These are phyloP conservation scores for Drosophila quinaria DNA, from an alignment of 2,888 invertebrate genomes.

Conservation along the genomic window DNA sequence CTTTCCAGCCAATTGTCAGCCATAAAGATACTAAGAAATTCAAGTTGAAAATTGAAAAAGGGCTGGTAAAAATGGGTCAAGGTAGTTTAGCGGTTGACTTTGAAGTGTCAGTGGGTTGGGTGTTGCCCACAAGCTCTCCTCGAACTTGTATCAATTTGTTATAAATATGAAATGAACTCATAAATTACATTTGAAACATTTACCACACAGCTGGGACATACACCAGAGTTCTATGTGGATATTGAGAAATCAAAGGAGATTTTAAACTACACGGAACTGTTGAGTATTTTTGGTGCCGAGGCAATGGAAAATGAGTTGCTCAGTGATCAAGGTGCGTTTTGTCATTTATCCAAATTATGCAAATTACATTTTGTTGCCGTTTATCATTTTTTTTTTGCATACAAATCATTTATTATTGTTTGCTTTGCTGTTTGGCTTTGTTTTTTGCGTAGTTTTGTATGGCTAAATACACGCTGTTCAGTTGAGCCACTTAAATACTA, in stretches of 20 bases:
- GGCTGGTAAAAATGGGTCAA: slow-evolving; percentile 55
- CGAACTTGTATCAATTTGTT: slow-evolving; percentile 64
- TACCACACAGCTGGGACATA: slow-evolving; percentile 89
- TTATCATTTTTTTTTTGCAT: neutral
- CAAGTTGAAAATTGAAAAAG: slow-evolving; percentile 7
- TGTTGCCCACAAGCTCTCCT: slow-evolving; percentile 6
- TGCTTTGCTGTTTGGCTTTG: slow-evolving; percentile 53
- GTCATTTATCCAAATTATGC: slow-evolving; percentile 17
- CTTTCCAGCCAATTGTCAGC: neutral
- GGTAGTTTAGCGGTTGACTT: slow-evolving; percentile 57
- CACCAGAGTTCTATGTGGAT: slow-evolving; percentile 92
- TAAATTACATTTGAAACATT: slow-evolving; percentile 50
- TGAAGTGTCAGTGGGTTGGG: slow-evolving; percentile 49
- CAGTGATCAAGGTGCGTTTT: slow-evolving; percentile 90
- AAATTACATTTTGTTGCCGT: neutral
- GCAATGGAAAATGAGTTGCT: slow-evolving; percentile 89
- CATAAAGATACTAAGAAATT: slow-evolving; percentile 6
- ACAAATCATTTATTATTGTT: slow-evolving; percentile 27
- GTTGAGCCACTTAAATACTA: slow-evolving; percentile 22
- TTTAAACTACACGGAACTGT: slow-evolving; percentile 89
- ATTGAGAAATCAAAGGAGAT: slow-evolving; percentile 87
- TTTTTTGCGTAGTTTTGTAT: slow-evolving; percentile 34
- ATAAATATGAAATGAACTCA: slow-evolving; percentile 60
- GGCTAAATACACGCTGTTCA: slow-evolving; percentile 35
- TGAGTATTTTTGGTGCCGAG: slow-evolving; percentile 91